Percentiles rank a stretch among this genome's conserved stretches.
These are phyloP conservation scores for Platyura marginata DNA, from an alignment of 1,140 invertebrate species.

Conservation along the genomic window DNA sequence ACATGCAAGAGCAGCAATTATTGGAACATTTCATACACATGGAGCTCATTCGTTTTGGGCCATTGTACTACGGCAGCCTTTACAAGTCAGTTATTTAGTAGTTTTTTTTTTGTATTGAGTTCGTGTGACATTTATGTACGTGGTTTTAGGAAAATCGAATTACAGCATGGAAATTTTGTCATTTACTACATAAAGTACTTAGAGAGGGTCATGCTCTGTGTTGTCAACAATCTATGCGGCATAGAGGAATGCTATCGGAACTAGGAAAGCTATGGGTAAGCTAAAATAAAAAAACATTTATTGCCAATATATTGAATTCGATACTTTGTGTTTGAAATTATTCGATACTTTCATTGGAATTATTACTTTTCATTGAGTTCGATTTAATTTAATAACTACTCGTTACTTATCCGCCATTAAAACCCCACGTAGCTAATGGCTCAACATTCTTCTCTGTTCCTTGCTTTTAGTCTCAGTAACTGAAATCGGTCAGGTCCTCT, in stretches of 20 bases:
- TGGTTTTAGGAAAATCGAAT: constrained; percentile 54
- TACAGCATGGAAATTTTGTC: constrained; percentile 96
- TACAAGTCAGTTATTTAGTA: constrained; percentile 34
- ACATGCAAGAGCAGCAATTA: constrained; percentile 86
- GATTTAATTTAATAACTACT: no score
- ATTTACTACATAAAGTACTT: constrained; percentile 89
- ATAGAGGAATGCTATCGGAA: constrained; percentile 55
- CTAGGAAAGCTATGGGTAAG: constrained; percentile 78
- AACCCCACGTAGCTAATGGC: no score
- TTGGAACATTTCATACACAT: constrained; percentile 88
- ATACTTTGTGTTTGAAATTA: no score
- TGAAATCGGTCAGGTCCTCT: no score
- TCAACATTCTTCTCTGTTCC: no score
- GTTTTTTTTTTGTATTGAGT: neutral
- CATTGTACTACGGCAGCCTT: constrained; percentile 57
- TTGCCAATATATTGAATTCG: no score
- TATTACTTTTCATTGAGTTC: no score
- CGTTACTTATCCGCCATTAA: no score
- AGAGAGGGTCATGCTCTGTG: constrained; percentile 84
- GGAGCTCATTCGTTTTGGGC: constrained; percentile 81
- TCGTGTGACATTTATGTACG: neutral
- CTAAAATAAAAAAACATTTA: no score
- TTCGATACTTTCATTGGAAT: no score
- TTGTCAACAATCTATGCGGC: constrained; percentile 65
- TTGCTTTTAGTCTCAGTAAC: no score